Base-by-base conservation (phyloP, 2,113 vertebrate genomes). In the Chionodraco myersi region DNA sequence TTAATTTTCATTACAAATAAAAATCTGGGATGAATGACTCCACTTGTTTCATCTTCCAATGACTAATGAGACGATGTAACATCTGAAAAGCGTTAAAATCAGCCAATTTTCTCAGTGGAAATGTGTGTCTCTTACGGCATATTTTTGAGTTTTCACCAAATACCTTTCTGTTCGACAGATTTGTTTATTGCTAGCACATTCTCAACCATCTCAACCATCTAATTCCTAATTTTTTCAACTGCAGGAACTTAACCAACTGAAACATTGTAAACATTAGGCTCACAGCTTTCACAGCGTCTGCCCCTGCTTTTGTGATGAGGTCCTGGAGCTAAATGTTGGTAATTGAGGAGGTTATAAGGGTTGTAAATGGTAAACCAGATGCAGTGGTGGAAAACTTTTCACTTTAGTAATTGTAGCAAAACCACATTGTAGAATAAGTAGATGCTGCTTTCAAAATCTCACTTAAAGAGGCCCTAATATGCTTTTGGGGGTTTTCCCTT, bases 21-120 rank as follows among this genome's bases (percentile, higher is more conserved):
- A 65, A 85, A 75, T 64, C 65, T 72, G 73, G n/a, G 49, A n/a
- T 36, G 2, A 60, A 65, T 83, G 21, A 72, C 18, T 75, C 21
- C 59, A 69, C 26, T 16, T 63, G 23, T 72, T 81, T 75, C 14
- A 60, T 78, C 30, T 48, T 15, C 13, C 34, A 23, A 3, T 76
- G 65, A 75, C 65, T 48, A 63, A 66, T 77, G 62, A 53, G 36
- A 66, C 53, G 26, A 66, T 47, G 13, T 16, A 54, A 57, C 60
- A 74, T 72, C 61, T 76, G 54, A 67, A 47, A 51, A 18, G 21
- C 45, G 11, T 85, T 62, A 76, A 71, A 58, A 45, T 4, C 0
- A 62, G 12, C 7, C 26, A 2, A 36, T 59, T 64, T 59, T 75
- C 45, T 74, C 21, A 62, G 18, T 11, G 6, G 9, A 21, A 15